Percentiles rank a stretch among this genome's conserved stretches.
Evolutionary conservation across 2,113 vertebrate species (phyloP).

Genomic region (Petroica traversi): DNA sequence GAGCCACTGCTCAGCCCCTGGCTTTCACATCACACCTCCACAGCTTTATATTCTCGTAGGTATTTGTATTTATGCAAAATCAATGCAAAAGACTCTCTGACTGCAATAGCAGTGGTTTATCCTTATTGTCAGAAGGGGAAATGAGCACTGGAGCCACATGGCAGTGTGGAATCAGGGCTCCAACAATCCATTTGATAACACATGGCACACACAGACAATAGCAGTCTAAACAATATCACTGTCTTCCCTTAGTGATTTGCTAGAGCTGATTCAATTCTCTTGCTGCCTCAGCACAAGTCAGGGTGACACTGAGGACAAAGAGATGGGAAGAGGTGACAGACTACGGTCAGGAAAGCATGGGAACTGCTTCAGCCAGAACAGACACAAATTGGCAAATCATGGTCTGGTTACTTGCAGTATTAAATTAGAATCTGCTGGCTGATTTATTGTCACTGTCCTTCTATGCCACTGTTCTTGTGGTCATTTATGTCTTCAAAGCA

Average conservation of each 20-base stretch:
- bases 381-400: not conserved
- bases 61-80: not conserved
- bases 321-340: not conserved
- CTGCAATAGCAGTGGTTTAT: not conserved
- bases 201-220: not conserved
- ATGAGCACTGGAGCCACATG: not conserved
- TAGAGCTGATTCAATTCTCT: not conserved
- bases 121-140: not conserved
- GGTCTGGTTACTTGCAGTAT: not conserved
- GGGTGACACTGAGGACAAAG: not conserved
- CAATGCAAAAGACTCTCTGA: not conserved
- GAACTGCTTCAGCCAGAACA: not conserved
- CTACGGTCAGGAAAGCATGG: not conserved
- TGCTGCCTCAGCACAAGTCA: conserved; percentile 9
- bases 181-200: not conserved
- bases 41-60: not conserved
- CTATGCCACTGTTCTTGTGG: not conserved
- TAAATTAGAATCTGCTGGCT: not conserved
- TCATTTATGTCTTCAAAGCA: not conserved
- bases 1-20: not conserved
- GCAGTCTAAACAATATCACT: not conserved
- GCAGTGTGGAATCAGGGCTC: not conserved
- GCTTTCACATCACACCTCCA: not conserved
- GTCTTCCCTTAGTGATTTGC: not conserved
- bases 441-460: not conserved